phyloP scores from a whole-genome alignment of 2,113 vertebrate genomes.

The Hippotragus niger region DNA sequence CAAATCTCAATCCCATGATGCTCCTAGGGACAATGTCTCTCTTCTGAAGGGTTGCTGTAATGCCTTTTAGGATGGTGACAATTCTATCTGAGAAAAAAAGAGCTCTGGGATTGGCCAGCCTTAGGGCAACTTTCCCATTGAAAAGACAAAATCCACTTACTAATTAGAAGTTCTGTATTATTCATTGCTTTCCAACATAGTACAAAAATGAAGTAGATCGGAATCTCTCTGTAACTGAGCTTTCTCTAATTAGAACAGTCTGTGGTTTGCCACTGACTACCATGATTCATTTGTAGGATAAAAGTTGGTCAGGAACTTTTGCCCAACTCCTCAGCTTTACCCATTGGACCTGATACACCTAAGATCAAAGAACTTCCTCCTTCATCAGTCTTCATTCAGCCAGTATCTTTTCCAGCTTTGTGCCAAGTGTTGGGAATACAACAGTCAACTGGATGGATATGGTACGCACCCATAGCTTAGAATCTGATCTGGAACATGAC shows the following conservation, averaged over 20 bases:
- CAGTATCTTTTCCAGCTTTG: background rate
- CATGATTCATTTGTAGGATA: background rate
- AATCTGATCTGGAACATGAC: background rate
- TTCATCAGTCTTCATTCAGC: background rate
- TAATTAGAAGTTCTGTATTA: background rate
- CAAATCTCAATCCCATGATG: background rate
- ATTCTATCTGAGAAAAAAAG: background rate
- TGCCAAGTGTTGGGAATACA: background rate
- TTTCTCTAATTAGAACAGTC: slow-evolving; percentile 9
- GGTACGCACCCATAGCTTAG: background rate
- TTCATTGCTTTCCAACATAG: background rate
- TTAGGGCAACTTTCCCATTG: background rate
- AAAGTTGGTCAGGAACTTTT: background rate
- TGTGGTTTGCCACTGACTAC: background rate
- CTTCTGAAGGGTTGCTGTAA: background rate
- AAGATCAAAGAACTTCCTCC: background rate
- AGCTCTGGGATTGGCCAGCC: background rate
- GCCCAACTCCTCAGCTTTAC: background rate
- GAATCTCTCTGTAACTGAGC: background rate
- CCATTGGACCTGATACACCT: background rate
- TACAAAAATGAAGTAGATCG: background rate
- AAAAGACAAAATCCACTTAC: background rate
- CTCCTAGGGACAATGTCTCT: background rate
- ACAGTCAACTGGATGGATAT: background rate
- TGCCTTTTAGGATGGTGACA: background rate